Conservation (phyloP, 2,113 vertebrate species). For the Gopherus evgoodei region DNA sequence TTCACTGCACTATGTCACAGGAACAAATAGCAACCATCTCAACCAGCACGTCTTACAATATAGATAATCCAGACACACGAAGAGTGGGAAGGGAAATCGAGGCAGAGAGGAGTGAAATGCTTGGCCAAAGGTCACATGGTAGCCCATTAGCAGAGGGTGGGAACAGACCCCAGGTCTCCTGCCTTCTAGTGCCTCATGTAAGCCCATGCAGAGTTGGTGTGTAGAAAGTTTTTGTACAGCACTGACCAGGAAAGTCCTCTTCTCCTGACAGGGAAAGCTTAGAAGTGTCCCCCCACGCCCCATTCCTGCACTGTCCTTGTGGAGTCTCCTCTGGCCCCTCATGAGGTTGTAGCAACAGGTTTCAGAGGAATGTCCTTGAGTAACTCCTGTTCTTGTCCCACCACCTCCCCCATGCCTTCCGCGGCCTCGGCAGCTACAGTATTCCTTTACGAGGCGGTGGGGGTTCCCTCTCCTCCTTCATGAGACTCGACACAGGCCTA, state of each 20-base stretch:
- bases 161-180: background rate
- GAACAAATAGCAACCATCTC: background rate
- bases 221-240: background rate
- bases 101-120: background rate
- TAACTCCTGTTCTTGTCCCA: background rate
- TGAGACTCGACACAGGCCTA: conserved; percentile 2
- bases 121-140: background rate
- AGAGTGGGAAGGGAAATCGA: background rate
- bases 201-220: background rate
- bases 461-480: background rate
- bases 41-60: background rate
- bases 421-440: background rate
- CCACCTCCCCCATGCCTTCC: background rate
- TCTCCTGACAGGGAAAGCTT: background rate
- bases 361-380: background rate
- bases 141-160: background rate
- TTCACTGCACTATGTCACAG: background rate
- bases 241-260: background rate
- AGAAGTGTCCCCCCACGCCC: background rate
- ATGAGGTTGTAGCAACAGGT: background rate
- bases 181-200: background rate
- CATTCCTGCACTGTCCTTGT: background rate
- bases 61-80: background rate
- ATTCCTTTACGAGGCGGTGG: background rate
- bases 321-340: background rate